Conservation (phyloP, 2,888 invertebrate genomes). For the Drymonia ruficornis region DNA sequence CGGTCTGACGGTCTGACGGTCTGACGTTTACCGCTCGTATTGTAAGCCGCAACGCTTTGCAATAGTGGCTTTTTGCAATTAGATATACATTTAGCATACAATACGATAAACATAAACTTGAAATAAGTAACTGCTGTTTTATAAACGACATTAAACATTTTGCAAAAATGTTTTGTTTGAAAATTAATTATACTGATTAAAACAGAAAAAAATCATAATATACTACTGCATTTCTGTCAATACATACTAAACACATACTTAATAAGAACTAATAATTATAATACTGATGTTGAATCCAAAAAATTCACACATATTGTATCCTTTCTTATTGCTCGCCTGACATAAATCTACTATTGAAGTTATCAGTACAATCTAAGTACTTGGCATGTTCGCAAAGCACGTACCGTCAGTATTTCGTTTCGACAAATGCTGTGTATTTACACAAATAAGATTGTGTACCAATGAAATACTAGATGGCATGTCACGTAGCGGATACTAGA, state of each 20-base stretch:
- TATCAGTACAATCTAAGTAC: background rate
- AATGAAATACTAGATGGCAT: background rate
- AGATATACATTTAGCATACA: background rate
- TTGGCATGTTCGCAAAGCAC: background rate
- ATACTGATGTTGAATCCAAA: too few species aligned
- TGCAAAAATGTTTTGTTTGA: too few species aligned
- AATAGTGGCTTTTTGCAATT: too few species aligned
- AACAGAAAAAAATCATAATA: too few species aligned
- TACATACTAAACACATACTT: too few species aligned
- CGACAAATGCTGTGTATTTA: background rate
- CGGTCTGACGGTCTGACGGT: background rate
- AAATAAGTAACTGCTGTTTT: too few species aligned
- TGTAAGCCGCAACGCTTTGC: background rate
- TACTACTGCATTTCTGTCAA: too few species aligned
- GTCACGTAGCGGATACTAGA: background rate
- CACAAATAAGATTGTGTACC: conserved; percentile 1
- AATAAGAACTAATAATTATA: background rate
- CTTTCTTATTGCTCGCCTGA: background rate
- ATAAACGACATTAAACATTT: too few species aligned
- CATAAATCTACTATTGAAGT: conserved; percentile 3
- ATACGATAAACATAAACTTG: too few species aligned
- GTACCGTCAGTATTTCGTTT: background rate
- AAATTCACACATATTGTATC: too few species aligned
- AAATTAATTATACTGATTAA: too few species aligned
- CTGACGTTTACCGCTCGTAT: background rate